Conservation (phyloP, 2,113 vertebrate species). For the Atractosteus spatula region DNA sequence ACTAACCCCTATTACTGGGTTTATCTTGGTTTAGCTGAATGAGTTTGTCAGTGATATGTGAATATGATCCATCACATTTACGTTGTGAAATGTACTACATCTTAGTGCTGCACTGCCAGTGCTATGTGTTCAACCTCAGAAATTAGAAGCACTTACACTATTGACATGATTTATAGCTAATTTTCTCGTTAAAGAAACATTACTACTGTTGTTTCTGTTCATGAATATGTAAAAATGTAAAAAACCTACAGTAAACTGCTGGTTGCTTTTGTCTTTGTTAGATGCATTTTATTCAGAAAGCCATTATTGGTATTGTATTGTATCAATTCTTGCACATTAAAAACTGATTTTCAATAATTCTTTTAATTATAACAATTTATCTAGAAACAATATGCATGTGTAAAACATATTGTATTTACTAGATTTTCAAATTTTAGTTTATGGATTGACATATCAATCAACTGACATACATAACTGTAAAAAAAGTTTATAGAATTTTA, state of each 20-base stretch:
- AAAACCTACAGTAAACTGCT: not conserved
- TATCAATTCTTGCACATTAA: not conserved
- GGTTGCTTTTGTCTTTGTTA: not conserved
- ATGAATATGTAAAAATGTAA: conserved; percentile 12
- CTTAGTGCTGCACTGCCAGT: not conserved
- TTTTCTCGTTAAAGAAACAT: conserved; percentile 8
- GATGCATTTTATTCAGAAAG: not conserved
- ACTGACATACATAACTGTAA: not conserved
- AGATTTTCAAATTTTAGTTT: not conserved
- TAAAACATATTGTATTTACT: not conserved
- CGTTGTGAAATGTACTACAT: not conserved
- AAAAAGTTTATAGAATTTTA: too few relatives aligned
- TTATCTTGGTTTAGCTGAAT: not conserved
- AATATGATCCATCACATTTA: conserved; percentile 2
- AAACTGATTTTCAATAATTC: not conserved
- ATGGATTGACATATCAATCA: not conserved
- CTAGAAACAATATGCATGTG: not conserved
- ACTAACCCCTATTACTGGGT: not conserved
- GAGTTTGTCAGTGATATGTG: not conserved
- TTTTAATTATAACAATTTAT: not conserved
- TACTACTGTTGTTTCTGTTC: conserved; percentile 4
- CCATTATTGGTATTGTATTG: conserved; percentile 1
- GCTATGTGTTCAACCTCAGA: conserved; percentile 7
- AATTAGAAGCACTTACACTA: conserved; percentile 4
- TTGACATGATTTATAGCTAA: conserved; percentile 17